Evolutionary conservation across 2,797 vertebrate species (phyloP), one percentile per base, ranked within the genome.

Genomic region (Paramormyrops hopkinsi): DNA sequence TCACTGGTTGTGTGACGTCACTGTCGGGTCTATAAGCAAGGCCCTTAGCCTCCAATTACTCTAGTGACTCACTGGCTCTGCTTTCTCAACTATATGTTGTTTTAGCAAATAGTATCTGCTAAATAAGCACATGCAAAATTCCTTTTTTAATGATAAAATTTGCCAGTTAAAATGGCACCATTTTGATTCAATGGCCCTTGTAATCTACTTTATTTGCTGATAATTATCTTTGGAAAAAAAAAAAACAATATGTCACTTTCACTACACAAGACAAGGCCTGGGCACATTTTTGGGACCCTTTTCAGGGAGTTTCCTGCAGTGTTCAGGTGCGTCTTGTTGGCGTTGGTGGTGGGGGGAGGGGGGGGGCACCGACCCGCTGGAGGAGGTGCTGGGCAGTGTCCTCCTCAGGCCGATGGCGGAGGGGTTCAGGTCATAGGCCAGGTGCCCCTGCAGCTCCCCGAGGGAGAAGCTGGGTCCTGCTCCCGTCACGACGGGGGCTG

Each of bases 341-440:
- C 22, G 8, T 7, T 25, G 56, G 22, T 53, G 50, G n/a, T 5
- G 76, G 5, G 11, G 3, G 1, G 79, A 19, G 25, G 22, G 11
- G 4, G 4, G 0, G 29, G 88, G 4, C 2, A 94, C 97, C 89
- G 93, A 98, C 97, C 95, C 98, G 8, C 96, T 98, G 94, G 97
- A 98, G 92, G 96, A 97, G 48, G 97, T 97, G 94, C 97, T 97
- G 91, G 97, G 97, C 65, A 97, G 94, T 2, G 96, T 97, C 92
- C 97, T 95, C 91, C 97, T 95, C 96, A 97, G 96, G 91, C 96
- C 96, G 0, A 97, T 96, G 90, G 97, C 96, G 88, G 96, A 96
- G 73, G 97, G 98, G 93, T 99, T 99, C 93, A 99, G 97, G 94
- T 99, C 98, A 0, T 99, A 99, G 9, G 98, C 97, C 95, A 99